phyloP scores from a whole-genome alignment of 2,888 invertebrate genomes.

The Brachylomia viminalis region DNA sequence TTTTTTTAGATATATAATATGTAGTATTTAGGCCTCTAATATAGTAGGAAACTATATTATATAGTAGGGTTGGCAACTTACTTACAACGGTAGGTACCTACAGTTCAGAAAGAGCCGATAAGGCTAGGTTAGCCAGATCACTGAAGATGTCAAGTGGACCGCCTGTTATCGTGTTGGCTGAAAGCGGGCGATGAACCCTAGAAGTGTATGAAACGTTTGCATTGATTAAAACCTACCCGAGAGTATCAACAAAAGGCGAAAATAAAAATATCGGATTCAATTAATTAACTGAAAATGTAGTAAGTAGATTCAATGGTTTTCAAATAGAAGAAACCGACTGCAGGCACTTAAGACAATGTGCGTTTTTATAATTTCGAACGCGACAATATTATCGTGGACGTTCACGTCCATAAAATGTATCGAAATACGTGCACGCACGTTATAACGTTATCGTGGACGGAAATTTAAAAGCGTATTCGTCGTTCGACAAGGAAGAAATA shows the following conservation, averaged over 20 bases:
- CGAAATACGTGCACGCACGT: background rate
- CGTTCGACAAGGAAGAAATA: too few species aligned
- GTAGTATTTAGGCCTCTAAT: too few species aligned
- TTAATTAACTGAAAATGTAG: background rate
- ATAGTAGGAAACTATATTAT: too few species aligned
- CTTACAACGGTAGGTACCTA: background rate
- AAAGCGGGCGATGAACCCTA: constrained; percentile 33
- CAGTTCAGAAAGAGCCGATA: constrained; percentile 15
- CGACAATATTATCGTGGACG: background rate
- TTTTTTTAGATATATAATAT: too few species aligned
- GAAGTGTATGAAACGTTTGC: constrained; percentile 3
- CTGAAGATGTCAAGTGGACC: constrained; percentile 28
- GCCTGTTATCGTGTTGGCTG: constrained; percentile 29
- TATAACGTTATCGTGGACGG: too few species aligned
- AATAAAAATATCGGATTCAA: background rate
- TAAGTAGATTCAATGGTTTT: background rate
- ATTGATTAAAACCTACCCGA: background rate
- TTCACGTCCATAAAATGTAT: too few species aligned
- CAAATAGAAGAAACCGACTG: background rate
- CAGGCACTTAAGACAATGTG: background rate
- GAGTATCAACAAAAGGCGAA: background rate
- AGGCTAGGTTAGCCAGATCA: constrained; percentile 11
- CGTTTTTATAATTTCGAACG: background rate
- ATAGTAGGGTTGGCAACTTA: too few species aligned
- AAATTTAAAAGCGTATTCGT: background rate